Evolutionary conservation across 2,797 vertebrate genomes (phyloP).

Genomic region (Strix occidentalis): DNA sequence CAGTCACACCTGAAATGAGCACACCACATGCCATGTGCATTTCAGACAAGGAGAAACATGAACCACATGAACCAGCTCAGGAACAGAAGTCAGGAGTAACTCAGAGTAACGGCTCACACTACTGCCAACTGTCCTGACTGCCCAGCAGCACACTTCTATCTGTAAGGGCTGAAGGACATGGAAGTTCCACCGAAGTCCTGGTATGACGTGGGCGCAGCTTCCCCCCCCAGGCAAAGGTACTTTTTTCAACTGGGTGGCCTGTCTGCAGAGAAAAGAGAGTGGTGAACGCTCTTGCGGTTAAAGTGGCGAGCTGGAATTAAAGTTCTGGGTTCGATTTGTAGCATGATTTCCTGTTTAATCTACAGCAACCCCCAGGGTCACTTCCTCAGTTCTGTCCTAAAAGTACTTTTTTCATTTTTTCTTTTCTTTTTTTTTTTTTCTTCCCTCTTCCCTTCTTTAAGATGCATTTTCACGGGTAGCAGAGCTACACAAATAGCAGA

Average conservation of each 20-base stretch:
- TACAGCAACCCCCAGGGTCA: background rate
- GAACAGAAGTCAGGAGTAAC: background rate
- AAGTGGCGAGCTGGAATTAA: background rate
- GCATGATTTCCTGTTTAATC: slow-evolving; percentile 25
- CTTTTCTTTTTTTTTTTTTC: background rate
- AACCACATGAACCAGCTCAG: background rate
- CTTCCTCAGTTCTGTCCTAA: background rate
- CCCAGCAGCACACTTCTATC: background rate
- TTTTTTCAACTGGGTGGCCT: background rate
- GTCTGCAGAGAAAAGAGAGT: background rate
- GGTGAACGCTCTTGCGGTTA: background rate
- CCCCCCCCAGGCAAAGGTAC: background rate
- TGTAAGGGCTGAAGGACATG: background rate
- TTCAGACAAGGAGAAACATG: background rate
- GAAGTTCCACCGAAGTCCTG: background rate
- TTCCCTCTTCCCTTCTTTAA: background rate
- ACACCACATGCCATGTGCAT: accelerated
- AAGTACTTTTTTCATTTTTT: background rate
- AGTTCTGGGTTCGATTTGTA: background rate
- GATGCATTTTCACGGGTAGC: background rate
- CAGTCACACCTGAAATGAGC: background rate
- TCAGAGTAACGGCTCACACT: background rate
- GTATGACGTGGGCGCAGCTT: accelerated
- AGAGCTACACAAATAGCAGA: background rate
- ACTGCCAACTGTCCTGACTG: accelerated